These are phyloP conservation scores for Zonitis immaculata DNA, from an alignment of 2,888 invertebrate genomes.

Conservation along the genomic window DNA sequence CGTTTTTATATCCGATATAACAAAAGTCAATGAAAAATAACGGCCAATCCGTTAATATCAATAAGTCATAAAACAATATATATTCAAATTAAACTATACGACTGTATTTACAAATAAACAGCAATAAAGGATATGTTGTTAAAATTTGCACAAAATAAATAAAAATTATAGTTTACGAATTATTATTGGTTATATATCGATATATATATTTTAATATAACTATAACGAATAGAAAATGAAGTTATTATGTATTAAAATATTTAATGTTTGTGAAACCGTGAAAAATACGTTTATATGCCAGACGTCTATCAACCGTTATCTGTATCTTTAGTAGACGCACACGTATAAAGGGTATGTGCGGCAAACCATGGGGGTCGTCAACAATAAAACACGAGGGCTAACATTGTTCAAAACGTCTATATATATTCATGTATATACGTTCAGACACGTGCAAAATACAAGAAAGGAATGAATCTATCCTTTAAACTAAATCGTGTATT, in stretches of 20 bases:
- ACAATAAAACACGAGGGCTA: conserved; percentile 17
- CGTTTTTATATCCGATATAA: too few species aligned
- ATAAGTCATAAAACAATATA: background rate
- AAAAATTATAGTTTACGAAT: too few species aligned
- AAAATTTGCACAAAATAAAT: too few species aligned
- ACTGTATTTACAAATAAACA: too few species aligned
- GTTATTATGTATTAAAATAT: conserved; percentile 14
- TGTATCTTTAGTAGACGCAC: too few species aligned
- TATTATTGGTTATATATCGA: too few species aligned
- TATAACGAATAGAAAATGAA: conserved; percentile 8
- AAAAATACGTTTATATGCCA: conserved; percentile 15
- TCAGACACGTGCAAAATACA: conserved; percentile 14
- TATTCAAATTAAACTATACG: background rate
- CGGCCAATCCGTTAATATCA: background rate
- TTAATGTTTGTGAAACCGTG: conserved; percentile 13
- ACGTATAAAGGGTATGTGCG: conserved; percentile 5
- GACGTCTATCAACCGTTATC: conserved; percentile 6
- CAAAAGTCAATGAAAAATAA: background rate
- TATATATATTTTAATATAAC: background rate
- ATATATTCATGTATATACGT: too few species aligned
- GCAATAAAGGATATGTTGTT: too few species aligned
- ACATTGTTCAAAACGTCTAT: conserved; percentile 10
- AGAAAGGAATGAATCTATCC: conserved; percentile 9
- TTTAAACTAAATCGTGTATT: background rate
- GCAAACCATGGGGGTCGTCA: conserved; percentile 10